These are phyloP conservation scores for Silurus aristotelis DNA, from an alignment of 2,797 vertebrate species.

Conservation along the genomic window DNA sequence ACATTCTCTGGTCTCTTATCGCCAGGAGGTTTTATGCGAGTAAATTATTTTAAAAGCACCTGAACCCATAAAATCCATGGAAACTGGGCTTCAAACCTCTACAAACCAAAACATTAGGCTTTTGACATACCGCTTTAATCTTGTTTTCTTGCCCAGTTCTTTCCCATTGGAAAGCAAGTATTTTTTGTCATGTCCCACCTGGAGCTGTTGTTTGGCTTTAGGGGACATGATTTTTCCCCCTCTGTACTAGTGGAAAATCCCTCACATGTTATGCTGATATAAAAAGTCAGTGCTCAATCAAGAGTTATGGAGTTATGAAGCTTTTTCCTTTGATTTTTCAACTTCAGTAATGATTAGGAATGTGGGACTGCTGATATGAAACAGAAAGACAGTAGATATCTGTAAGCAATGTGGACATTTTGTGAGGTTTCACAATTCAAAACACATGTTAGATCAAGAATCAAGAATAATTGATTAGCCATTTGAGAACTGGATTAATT, in stretches of 20 bases:
- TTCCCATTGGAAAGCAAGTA: constrained; percentile 8
- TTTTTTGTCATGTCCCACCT: constrained; percentile 30
- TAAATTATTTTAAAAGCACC: constrained; percentile 36
- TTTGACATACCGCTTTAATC: background rate
- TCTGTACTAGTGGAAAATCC: constrained; percentile 50
- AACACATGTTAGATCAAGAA: constrained; percentile 52
- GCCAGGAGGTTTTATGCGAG: constrained; percentile 16
- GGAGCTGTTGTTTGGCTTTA: constrained; percentile 40
- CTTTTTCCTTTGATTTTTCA: constrained; percentile 38
- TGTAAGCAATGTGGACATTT: constrained; percentile 43
- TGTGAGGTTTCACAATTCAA: constrained; percentile 32
- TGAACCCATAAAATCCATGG: constrained; percentile 3
- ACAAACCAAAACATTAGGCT: background rate
- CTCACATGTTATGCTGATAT: constrained; percentile 51
- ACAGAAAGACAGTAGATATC: constrained; percentile 30
- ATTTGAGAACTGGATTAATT: constrained; percentile 36
- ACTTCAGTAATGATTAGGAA: constrained; percentile 40
- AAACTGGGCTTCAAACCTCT: background rate
- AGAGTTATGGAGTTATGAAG: constrained; percentile 42
- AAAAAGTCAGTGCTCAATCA: constrained; percentile 44
- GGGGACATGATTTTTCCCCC: constrained; percentile 28
- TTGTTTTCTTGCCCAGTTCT: constrained; percentile 2
- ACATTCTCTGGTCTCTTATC: constrained; percentile 44
- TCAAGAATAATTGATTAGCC: constrained; percentile 40
- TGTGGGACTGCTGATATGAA: constrained; percentile 35